Evolutionary conservation across 2,888 invertebrate genomes (phyloP), one percentile per base, ranked within the genome.

Genomic region (Xylocampa areola): DNA sequence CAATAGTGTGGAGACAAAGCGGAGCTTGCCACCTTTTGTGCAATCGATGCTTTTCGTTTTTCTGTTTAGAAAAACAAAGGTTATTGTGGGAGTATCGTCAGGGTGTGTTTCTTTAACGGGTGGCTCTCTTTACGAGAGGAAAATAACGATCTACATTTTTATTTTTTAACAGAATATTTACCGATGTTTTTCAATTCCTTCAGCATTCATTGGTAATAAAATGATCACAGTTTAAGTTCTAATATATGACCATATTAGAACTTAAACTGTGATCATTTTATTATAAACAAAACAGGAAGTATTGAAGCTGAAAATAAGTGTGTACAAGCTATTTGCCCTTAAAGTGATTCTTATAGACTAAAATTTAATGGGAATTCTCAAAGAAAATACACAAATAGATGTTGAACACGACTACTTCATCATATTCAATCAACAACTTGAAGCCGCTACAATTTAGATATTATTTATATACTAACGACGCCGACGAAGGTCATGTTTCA

Each of bases 1-100:
- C 64, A 73, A 74, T 68, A 68, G 72, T 64, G 67, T 16, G 41
- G 40, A 48, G 62, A 73, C 71, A 73, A 73, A 53, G 43, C 44
- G 37, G 13, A 41, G 44, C 35, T 52, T 39, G 50, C 54, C 50
- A 59, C 67, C 66, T 73, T 71, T 65, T 66, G 66, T 58, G 41
- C 47, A 10, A 49, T 62, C 66, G 39, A 61, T 69, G 49, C 35
- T 39, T 55, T 29, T 43, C 29, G 36, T 33, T 33, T 50, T 45
- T 48, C 45, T 19, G 52, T 54, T 59, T 49, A 25, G 16, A 55
- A 61, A 47, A 69, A 53, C 51, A 59, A 53, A 19, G 32, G 43
- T 36, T 44, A 53, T 29, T 51, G 29, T 44, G 27, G 19, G 17
- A 17, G 41, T 60, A 21, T 33, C 21, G 2, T n/a, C 17, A 6